Conservation (phyloP, 2,113 vertebrate genomes). For the Trichechus manatus region DNA sequence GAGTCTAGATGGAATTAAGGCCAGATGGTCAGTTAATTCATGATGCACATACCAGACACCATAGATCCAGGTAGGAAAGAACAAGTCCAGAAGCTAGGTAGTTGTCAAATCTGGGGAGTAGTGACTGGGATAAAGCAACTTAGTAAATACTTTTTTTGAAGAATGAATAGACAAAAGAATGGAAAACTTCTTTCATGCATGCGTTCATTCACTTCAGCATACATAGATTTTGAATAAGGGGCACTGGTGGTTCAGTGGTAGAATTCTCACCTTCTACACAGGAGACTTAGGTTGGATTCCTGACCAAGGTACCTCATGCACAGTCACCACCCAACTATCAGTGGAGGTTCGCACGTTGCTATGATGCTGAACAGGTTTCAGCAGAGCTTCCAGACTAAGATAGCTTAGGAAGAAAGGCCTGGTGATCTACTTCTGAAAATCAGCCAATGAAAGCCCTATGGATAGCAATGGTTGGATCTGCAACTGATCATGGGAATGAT, state of each 20-base stretch:
- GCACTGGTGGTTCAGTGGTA: background rate
- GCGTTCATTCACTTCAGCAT: background rate
- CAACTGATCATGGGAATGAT: background rate
- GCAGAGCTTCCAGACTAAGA: background rate
- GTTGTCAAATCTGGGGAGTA: no score
- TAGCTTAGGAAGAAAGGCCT: background rate
- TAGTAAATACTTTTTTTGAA: background rate
- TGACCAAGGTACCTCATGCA: background rate
- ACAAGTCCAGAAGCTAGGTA: background rate
- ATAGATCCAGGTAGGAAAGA: background rate
- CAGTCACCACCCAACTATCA: background rate
- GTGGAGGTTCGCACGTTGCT: background rate
- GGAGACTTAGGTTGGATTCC: background rate
- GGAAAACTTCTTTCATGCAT: background rate
- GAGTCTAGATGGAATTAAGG: background rate
- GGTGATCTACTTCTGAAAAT: background rate
- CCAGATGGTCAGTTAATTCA: background rate
- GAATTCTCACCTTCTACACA: background rate
- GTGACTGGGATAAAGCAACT: background rate
- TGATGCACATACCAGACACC: background rate
- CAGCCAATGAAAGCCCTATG: background rate
- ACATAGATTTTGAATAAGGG: background rate
- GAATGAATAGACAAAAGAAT: background rate
- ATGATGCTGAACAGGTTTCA: background rate
- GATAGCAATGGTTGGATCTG: background rate